These are phyloP conservation scores for Hirtodrosophila alboralis DNA, from an alignment of 2,888 invertebrate species.

Conservation along the genomic window DNA sequence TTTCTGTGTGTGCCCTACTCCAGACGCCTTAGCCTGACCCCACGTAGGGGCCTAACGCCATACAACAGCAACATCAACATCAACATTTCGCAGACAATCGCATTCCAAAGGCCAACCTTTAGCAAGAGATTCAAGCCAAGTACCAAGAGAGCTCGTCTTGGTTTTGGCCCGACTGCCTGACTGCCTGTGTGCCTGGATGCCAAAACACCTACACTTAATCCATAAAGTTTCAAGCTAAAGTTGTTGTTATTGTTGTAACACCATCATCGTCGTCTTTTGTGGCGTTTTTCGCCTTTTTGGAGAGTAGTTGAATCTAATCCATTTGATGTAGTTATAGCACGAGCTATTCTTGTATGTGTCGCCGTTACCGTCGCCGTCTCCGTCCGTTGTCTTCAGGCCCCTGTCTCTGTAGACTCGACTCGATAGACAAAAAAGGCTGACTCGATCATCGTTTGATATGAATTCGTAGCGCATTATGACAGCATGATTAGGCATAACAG, in stretches of 20 bases:
- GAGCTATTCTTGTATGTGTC: constrained; percentile 81
- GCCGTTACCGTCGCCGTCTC: constrained; percentile 39
- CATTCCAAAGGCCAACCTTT: constrained; percentile 66
- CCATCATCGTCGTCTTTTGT: constrained; percentile 61
- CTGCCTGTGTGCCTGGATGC: constrained; percentile 63
- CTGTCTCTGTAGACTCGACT: constrained; percentile 8
- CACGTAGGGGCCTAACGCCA: constrained; percentile 69
- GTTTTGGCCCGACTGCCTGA: constrained; percentile 7
- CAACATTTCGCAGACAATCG: constrained; percentile 60
- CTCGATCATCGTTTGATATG: constrained; percentile 81
- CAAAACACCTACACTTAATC: constrained; percentile 72
- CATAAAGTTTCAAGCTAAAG: constrained; percentile 42
- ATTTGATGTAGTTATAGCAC: constrained; percentile 82
- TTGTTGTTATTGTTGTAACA: constrained; percentile 45
- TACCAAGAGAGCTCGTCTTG: constrained; percentile 25
- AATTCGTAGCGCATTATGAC: constrained; percentile 82
- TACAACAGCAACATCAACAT: constrained; percentile 13
- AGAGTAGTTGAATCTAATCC: constrained; percentile 81
- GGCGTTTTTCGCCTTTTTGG: constrained; percentile 76
- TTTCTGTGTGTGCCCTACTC: constrained; percentile 53
- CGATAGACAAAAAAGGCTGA: constrained; percentile 68
- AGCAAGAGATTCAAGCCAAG: constrained; percentile 16
- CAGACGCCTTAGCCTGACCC: constrained; percentile 65
- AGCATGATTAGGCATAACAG: constrained; percentile 84
- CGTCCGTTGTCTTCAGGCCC: constrained; percentile 34